A percentile compares a stretch with the other conserved stretches of the same genome.
Evolutionary conservation across 2,888 invertebrate species (phyloP).

Genomic region (Athalia rosae): DNA sequence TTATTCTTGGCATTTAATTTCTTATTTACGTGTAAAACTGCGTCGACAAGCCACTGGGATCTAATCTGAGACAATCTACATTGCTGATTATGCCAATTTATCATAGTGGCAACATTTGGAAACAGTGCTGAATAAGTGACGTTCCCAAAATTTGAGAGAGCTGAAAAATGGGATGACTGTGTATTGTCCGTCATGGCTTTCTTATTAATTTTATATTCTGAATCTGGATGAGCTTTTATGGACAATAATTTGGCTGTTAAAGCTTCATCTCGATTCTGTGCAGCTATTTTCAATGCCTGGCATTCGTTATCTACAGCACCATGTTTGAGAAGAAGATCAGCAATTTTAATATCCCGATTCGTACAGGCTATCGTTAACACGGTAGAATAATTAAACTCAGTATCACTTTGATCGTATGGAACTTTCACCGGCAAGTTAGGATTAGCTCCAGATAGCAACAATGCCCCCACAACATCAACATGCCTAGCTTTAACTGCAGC

Average conservation of each 20-base stretch:
- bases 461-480: slow-evolving; percentile 80
- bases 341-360: slow-evolving; percentile 81
- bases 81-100: slow-evolving; percentile 93
- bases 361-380: slow-evolving; percentile 83
- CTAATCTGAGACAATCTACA: slow-evolving; percentile 83
- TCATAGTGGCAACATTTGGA: slow-evolving; percentile 89
- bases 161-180: slow-evolving; percentile 75
- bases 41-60: slow-evolving; percentile 89
- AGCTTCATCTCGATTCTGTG: slow-evolving; percentile 83
- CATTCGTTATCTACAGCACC: slow-evolving; percentile 93
- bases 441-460: slow-evolving; percentile 88
- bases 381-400: slow-evolving; percentile 75
- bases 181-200: slow-evolving; percentile 83
- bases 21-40: slow-evolving; percentile 89
- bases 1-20: slow-evolving; percentile 81
- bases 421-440: slow-evolving; percentile 83
- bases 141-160: slow-evolving; percentile 75
- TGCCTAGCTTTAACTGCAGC: slow-evolving; percentile 87
- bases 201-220: slow-evolving; percentile 94
- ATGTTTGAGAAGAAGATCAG: slow-evolving; percentile 85
- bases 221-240: slow-evolving; percentile 91
- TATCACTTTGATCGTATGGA: slow-evolving; percentile 73
- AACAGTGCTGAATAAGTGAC: slow-evolving; percentile 87
- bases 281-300: slow-evolving; percentile 86
- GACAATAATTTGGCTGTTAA: slow-evolving; percentile 89